Evolutionary conservation across 1,140 invertebrate species (phyloP).

Genomic region (Penaeus indicus): DNA sequence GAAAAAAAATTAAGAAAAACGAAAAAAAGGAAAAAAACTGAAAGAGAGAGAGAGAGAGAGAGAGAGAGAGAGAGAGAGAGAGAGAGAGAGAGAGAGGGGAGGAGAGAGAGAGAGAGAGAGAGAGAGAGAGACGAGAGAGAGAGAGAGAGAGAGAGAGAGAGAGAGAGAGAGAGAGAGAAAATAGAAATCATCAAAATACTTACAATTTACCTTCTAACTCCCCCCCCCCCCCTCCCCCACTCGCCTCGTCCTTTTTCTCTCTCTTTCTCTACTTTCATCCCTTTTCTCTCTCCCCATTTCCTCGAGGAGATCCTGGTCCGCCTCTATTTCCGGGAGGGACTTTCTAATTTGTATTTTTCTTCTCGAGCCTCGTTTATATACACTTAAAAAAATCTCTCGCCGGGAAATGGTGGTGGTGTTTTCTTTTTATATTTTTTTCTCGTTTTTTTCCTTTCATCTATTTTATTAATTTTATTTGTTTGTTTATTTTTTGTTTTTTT

Average conservation of each 20-base stretch:
- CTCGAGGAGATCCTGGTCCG: not conserved
- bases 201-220: not conserved
- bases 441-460: too few relatives aligned
- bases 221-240: not conserved
- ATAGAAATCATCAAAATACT: not conserved
- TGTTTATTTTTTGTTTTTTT: too few relatives aligned
- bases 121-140: not conserved
- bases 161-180: not conserved
- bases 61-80: not conserved
- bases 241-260: not conserved
- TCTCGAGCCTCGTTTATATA: too few relatives aligned
- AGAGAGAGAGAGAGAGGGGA: not conserved
- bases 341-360: too few relatives aligned
- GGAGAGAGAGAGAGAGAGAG: not conserved
- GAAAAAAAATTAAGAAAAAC: not conserved
- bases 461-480: too few relatives aligned
- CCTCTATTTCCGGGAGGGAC: too few relatives aligned
- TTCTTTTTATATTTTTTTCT: too few relatives aligned
- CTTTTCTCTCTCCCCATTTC: conserved; percentile 6
- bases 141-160: not conserved
- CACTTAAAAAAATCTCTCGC: too few relatives aligned
- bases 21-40: too few relatives aligned
- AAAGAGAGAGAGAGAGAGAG: not conserved
- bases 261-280: not conserved
- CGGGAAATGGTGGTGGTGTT: too few relatives aligned